Conservation (phyloP, 2,797 vertebrate genomes). For the Spheniscus humboldti region DNA sequence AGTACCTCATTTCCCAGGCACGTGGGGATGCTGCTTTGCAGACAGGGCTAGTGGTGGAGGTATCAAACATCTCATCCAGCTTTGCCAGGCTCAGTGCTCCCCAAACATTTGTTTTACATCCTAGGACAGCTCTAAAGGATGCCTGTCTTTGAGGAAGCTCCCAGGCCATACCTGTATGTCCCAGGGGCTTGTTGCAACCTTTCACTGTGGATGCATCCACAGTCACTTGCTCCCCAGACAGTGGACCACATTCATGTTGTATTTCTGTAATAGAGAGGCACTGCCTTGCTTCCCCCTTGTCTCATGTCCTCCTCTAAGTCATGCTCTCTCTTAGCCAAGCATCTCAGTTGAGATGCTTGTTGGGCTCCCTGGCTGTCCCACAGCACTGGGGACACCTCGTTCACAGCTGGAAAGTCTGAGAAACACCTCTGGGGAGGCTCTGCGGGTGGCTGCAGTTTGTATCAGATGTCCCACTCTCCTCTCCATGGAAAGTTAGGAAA, state of each 20-base stretch:
- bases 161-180: background rate
- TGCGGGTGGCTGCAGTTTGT: background rate
- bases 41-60: background rate
- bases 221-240: background rate
- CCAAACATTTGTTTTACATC: background rate
- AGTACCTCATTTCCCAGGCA: background rate
- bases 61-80: background rate
- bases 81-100: background rate
- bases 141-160: background rate
- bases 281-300: background rate
- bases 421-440: background rate
- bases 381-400: accelerated
- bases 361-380: background rate
- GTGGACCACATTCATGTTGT: background rate
- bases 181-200: background rate
- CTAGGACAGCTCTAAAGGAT: background rate
- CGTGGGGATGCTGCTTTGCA: background rate
- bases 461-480: background rate
- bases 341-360: background rate
- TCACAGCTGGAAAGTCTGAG: slow-evolving; percentile 24
- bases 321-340: background rate
- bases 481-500: background rate
- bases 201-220: background rate
- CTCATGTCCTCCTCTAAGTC: background rate
- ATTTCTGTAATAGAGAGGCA: background rate